These are phyloP conservation scores for Halisarca cf. caerulea DNA, from an alignment of 37 sponge, comb jelly and placozoan species.

Conservation along the genomic window DNA sequence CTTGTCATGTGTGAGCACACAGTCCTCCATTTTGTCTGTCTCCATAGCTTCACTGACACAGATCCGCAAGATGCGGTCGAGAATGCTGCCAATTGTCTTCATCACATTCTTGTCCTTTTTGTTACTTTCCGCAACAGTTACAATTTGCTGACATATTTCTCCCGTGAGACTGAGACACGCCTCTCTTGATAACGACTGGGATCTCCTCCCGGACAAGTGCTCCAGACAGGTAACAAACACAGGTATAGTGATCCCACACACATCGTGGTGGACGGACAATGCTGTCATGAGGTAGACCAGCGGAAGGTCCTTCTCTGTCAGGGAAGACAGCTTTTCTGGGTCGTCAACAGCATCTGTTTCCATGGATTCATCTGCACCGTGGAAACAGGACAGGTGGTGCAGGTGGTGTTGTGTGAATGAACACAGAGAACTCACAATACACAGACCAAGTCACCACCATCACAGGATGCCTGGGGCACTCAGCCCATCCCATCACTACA, in stretches of 20 bases:
- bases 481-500: no score
- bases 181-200: neutral
- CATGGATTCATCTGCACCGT: no score
- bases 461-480: no score
- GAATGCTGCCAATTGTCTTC: neutral
- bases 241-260: neutral
- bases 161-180: neutral
- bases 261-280: neutral
- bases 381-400: no score
- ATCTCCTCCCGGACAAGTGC: neutral
- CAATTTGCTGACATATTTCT: neutral
- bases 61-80: neutral
- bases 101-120: neutral
- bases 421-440: no score
- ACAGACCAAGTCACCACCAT: no score
- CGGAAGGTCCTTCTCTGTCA: neutral
- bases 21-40: no score
- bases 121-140: neutral
- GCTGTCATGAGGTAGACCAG: neutral
- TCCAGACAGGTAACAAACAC: neutral
- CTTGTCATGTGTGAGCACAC: no score
- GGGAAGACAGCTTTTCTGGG: neutral
- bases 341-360: no score
- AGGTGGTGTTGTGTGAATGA: no score
- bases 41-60: neutral